phyloP scores from a whole-genome alignment of 2,888 invertebrate species.

The Patella pellucida region DNA sequence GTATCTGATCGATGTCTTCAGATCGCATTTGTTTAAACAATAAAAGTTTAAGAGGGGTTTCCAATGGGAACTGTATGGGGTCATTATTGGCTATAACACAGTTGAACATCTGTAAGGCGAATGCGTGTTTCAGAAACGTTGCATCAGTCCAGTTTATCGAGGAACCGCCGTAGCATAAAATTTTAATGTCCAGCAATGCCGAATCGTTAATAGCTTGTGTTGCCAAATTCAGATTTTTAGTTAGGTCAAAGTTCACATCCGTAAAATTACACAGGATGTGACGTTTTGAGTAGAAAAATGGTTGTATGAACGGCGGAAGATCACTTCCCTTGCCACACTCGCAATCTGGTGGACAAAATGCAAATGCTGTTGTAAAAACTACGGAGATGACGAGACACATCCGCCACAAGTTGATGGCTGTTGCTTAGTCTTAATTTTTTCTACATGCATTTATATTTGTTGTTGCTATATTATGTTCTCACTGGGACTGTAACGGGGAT shows the following conservation, averaged over 20 bases:
- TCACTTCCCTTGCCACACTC: neutral
- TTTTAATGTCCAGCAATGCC: neutral
- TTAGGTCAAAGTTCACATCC: neutral
- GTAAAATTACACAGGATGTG: neutral
- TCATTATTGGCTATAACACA: neutral
- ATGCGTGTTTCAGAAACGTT: neutral
- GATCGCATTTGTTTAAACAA: neutral
- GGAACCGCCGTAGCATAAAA: neutral
- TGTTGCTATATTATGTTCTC: no score
- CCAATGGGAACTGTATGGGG: neutral
- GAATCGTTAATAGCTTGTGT: neutral
- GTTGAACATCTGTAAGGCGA: neutral
- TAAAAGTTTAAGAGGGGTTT: neutral
- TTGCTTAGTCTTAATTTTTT: no score
- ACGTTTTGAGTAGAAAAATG: neutral
- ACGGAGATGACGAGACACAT: no score
- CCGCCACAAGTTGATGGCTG: no score
- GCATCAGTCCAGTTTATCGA: neutral
- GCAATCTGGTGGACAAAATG: neutral
- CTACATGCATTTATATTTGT: no score
- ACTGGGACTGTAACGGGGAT: no score
- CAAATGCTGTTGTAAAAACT: no score
- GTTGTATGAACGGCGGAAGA: neutral
- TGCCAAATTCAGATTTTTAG: neutral
- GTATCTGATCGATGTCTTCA: neutral